phyloP scores from a whole-genome alignment of 1,140 invertebrate species.

The Acromyrmex heyeri region DNA sequence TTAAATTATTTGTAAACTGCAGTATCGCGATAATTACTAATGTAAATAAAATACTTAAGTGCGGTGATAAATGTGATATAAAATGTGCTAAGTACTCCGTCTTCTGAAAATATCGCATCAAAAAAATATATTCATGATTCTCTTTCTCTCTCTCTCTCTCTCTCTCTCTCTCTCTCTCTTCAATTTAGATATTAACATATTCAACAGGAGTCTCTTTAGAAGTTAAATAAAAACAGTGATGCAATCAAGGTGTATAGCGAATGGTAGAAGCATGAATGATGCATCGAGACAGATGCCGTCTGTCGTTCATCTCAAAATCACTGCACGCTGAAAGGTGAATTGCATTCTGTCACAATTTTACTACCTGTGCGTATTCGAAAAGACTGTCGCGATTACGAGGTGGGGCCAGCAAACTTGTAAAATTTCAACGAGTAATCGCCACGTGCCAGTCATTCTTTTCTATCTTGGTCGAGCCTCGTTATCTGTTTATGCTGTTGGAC shows the following conservation, averaged over 20 bases:
- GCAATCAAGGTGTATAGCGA: conserved; percentile 25
- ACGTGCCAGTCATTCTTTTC: too few species aligned
- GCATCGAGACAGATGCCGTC: conserved; percentile 19
- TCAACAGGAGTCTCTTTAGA: neutral
- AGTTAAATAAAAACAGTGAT: conserved; percentile 50
- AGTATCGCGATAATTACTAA: neutral
- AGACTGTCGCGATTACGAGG: conserved; percentile 8
- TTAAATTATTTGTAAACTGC: neutral
- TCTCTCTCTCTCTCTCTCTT: neutral
- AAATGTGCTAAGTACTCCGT: neutral
- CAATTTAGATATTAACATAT: conserved; percentile 33
- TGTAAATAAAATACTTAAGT: neutral
- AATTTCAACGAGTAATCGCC: neutral
- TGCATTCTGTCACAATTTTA: conserved; percentile 21
- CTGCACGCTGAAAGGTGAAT: too few species aligned
- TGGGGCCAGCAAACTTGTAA: neutral
- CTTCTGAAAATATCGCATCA: neutral
- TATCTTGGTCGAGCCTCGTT: neutral
- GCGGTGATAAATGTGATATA: neutral
- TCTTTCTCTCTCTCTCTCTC: neutral
- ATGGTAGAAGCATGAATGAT: conserved; percentile 33
- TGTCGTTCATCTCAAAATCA: neutral
- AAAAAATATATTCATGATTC: neutral
- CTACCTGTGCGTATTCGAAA: neutral
- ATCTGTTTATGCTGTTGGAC: neutral